Evolutionary conservation across 1,140 invertebrate genomes (phyloP), one percentile per base, ranked within the genome.

Genomic region (Venustaconcha ellipsiformis): DNA sequence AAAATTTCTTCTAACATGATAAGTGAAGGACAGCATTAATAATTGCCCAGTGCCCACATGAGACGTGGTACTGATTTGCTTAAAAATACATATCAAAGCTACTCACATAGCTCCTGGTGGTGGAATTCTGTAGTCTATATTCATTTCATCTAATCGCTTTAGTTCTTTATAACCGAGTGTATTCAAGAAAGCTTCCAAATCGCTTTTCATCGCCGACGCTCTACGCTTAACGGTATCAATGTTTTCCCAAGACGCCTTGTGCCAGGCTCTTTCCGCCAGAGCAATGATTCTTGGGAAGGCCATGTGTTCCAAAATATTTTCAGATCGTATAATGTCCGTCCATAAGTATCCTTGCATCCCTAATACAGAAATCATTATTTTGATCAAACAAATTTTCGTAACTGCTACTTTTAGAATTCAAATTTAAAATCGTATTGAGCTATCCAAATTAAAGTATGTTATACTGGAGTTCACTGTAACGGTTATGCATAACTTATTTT

Each of bases 261-360:
- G 85, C 87, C 87, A 88, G 2, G 84, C 84, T 30, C 86, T 71
- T 78, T 88, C 87, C 17, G 87, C 87, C 26, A 87, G 73, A 12
- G 87, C 86, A 17, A 88, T 63, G 11, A 88, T 55, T 14, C 87
- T 78, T 0, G 87, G 87, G 68, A 83, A 87, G 23, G 83, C 73
- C 84, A 86, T 86, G 62, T 82, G 76, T 13, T 87, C 76, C 37
- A 85, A 64, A 30, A 86, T 81, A 14, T 80, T 79, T 14, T 57
- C 56, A 0, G 83, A 85, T 56, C 87, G 70, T 2, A 82, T 72
- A 26, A 84, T 87, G 69, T 88, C 86, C 14, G 71, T 75, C 83
- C 85, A 88, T 20, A 88, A 23, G 20, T 83, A 70, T 4, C 84
- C 84, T 74, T 84, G 81, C 60, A 88, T 85, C n/a, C 86, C 86